Evolutionary conservation across 2,888 invertebrate genomes (phyloP), one percentile per base, ranked within the genome.

Genomic region (Spodoptera picta): DNA sequence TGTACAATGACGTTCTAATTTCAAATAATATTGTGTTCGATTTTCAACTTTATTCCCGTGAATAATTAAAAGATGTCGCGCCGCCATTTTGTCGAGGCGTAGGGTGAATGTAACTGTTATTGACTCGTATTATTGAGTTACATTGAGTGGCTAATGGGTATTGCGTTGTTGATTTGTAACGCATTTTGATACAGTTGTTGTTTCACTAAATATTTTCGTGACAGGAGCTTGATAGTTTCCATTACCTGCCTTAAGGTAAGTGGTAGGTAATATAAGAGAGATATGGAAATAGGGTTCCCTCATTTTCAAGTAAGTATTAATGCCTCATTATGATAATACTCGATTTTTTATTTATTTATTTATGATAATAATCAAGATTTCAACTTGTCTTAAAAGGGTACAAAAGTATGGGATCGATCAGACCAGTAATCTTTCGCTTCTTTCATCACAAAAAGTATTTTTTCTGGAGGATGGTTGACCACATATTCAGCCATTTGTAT

Each of bases 41-140:
- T 81, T 89, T 82, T 88, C 75, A 74, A 81, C 79, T 78, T 73
- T 82, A 79, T 78, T 67, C 52, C 52, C 43, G 65, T 61, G 71
- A 75, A 66, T 60, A 74, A 75, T 80, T 59, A 59, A 72, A 66
- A 77, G 75, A 80, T 82, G 81, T 81, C 79, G 79, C 68, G 89
- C 73, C 91, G 92, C 93, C 93, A 93, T 92, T 86, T 92, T 93
- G 91, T 84, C 78, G 67, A 75, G 74, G 64, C 60, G 75, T 84
- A 83, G 85, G 86, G 84, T 83, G 85, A 77, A 75, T 79, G 86
- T 77, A 80, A 85, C 85, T 84, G 86, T 86, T 88, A 89, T 89
- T 90, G 90, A 92, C 87, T 91, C 82, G 83, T 69, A 76, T 89
- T 87, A 91, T 90, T 89, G 88, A 89, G 88, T 92, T 90, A 89